Base-by-base conservation (phyloP, 2,888 invertebrate species). In the Eilema depressum region DNA sequence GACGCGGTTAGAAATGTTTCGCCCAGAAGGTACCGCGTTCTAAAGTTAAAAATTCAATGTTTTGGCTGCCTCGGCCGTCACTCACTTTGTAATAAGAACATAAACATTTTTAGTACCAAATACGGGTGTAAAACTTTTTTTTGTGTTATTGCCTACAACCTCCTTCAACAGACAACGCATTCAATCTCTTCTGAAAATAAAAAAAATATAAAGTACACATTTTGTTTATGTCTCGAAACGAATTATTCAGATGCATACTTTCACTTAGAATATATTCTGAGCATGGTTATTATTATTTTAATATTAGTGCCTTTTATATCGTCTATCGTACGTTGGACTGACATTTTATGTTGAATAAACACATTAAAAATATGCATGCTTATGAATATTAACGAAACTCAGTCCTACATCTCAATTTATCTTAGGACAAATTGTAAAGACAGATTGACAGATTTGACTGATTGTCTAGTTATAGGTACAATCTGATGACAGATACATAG, bases 21-120 rank as follows among this genome's bases (percentile, higher is more conserved):
- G 83, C 75, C 78, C 77, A 73, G 81, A 83, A 87, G 85, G 88
- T 81, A 83, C 76, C 80, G 81, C 84, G 78, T 74, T 81, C 80
- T 77, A 80, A 82, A 83, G 85, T 89, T 90, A 91, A 91, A 90
- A 91, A 91, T 90, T 91, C 89, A 90, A 91, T 91, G 87, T 88
- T 86, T 84, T 73, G 74, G 76, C 77, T 81, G 74, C 70, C 80
- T 80, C 84, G 69, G 75, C 76, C 75, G 79, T 82, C 85, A 83
- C 82, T 78, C 71, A 74, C 71, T 74, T 78, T 75, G 77, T 80
- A 80, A 80, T 80, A 81, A 75, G 75, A 75, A 70, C 75, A 82
- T 85, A 80, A 81, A 82, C 70, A 81, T 75, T 75, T 75, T 78
- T 75, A 73, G 59, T 75, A 73, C 75, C 59, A 73, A 73, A 76